Evolutionary conservation across 2,113 vertebrate species (phyloP).

Genomic region (Nanorana parkeri): DNA sequence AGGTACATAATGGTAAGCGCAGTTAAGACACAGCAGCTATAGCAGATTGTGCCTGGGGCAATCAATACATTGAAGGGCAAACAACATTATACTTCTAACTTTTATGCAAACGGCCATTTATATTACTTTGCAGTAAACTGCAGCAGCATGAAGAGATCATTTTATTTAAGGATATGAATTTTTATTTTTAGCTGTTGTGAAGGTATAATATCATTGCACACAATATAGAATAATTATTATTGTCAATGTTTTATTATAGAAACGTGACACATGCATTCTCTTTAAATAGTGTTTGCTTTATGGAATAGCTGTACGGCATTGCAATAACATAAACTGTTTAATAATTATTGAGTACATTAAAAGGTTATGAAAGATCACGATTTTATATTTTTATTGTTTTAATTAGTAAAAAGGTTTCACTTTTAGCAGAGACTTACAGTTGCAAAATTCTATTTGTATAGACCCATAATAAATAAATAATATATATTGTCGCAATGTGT

Average conservation of each 20-base stretch:
- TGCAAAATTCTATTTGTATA: too few relatives aligned
- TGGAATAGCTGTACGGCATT: neutral
- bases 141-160: neutral
- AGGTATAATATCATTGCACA: neutral
- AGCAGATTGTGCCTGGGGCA: constrained; percentile 2
- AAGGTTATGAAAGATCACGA: too few relatives aligned
- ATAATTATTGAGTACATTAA: too few relatives aligned
- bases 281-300: neutral
- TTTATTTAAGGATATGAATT: neutral
- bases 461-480: too few relatives aligned
- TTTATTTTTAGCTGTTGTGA: neutral
- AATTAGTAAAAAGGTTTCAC: too few relatives aligned
- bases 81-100: neutral
- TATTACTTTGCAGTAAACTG: neutral
- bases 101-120: neutral
- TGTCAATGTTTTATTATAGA: too few relatives aligned
- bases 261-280: neutral
- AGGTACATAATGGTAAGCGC: constrained; percentile 5
- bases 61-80: neutral
- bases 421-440: too few relatives aligned
- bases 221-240: neutral
- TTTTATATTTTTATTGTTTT: too few relatives aligned
- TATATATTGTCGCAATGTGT: too few relatives aligned
- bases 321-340: neutral
- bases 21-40: constrained; percentile 28